Evolutionary conservation across 1,140 invertebrate genomes (phyloP).

Genomic region (Heliconius himera): DNA sequence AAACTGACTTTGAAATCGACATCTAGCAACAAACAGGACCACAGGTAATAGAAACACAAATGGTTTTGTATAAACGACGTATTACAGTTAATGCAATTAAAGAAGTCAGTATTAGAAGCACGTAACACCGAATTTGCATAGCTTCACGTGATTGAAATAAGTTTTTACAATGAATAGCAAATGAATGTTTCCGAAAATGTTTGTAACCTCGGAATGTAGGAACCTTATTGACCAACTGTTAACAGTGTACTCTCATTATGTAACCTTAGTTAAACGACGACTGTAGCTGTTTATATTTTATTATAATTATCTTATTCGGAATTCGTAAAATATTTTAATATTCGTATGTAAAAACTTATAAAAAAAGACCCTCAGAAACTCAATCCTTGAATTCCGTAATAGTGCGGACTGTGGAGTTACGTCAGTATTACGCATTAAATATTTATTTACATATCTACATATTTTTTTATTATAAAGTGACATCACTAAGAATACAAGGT

Average conservation of each 20-base stretch:
- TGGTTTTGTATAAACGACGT: constrained; percentile 39
- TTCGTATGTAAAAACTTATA: not conserved
- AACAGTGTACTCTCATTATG: not conserved
- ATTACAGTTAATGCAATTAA: constrained; percentile 42
- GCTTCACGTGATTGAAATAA: constrained; percentile 57
- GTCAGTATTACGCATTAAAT: constrained; percentile 28
- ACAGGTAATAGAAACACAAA: constrained; percentile 29
- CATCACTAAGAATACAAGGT: not conserved
- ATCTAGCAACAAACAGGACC: constrained; percentile 35
- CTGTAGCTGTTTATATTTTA: constrained; percentile 3
- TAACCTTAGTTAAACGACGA: constrained; percentile 1
- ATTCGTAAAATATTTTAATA: not conserved
- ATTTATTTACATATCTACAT: constrained; percentile 32
- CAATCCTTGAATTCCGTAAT: constrained; percentile 8
- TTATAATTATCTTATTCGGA: not conserved
- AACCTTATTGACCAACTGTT: constrained; percentile 41
- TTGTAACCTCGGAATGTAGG: constrained; percentile 13
- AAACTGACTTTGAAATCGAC: constrained; percentile 21
- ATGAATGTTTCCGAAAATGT: constrained; percentile 44
- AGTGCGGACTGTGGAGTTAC: constrained; percentile 14
- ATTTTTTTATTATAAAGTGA: not conserved
- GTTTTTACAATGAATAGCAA: constrained; percentile 38
- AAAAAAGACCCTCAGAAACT: constrained; percentile 2
- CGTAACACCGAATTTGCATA: constrained; percentile 62
- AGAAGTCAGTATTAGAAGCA: constrained; percentile 51